Evolutionary conservation across 1,140 invertebrate species (phyloP).

Genomic region (Leptonema lineaticorne): DNA sequence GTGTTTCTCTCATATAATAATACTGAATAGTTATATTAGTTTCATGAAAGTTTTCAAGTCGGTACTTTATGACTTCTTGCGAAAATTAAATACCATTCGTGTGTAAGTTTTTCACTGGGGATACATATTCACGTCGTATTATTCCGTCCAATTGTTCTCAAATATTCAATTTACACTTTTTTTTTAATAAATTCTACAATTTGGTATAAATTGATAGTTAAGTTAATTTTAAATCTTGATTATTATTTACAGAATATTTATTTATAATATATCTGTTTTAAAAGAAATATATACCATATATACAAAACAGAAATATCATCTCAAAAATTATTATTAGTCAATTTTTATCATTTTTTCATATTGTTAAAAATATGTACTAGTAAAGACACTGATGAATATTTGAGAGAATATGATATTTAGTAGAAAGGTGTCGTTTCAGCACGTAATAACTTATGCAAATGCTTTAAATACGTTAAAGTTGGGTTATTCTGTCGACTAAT

Average conservation of each 20-base stretch:
- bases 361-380: not conserved
- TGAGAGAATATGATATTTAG: not conserved
- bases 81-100: slow-evolving; percentile 18
- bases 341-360: not conserved
- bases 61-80: slow-evolving; percentile 12
- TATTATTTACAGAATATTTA: no score
- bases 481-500: slow-evolving; percentile 5
- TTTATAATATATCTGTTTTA: no score
- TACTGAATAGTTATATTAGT: not conserved
- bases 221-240: no score
- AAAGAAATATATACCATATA: no score
- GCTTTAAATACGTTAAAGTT: not conserved
- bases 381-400: not conserved
- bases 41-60: not conserved
- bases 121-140: not conserved
- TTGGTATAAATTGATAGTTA: no score
- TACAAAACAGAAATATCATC: no score
- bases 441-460: slow-evolving; percentile 21
- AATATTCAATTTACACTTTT: no score
- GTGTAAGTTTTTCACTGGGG: not conserved
- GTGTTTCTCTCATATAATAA: not conserved
- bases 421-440: slow-evolving; percentile 5
- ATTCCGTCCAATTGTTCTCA: no score
- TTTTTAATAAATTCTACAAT: no score
- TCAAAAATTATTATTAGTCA: no score